phyloP scores from a whole-genome alignment of 2,797 vertebrate genomes.

The Danionella dracula region DNA sequence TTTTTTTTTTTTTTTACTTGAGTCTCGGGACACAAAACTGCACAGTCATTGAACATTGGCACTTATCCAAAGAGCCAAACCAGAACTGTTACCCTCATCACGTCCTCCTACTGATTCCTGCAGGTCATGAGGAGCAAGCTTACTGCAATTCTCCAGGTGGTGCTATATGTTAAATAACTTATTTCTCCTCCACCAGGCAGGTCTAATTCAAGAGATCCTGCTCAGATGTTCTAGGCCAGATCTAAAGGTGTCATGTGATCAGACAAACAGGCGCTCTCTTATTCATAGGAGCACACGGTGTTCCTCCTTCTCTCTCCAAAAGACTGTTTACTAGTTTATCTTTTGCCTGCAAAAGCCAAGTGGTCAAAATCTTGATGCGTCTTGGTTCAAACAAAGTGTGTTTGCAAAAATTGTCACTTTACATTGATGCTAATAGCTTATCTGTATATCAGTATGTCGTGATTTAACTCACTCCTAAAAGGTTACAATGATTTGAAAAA shows the following conservation, averaged over 20 bases:
- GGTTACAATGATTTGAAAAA: too few species aligned
- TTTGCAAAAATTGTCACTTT: too few species aligned
- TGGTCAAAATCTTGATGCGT: neutral
- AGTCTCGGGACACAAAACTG: neutral
- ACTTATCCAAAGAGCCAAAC: neutral
- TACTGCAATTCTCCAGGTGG: slow-evolving; percentile 32
- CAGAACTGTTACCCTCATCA: neutral
- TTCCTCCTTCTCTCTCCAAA: neutral
- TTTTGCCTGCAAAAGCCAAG: neutral
- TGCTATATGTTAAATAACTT: slow-evolving; percentile 47
- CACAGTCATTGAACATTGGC: slow-evolving; percentile 8
- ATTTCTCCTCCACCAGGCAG: slow-evolving; percentile 45
- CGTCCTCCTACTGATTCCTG: slow-evolving; percentile 4
- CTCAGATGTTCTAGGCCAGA: slow-evolving; percentile 11
- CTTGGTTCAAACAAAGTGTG: neutral
- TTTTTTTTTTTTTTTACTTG: neutral
- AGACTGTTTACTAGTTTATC: neutral
- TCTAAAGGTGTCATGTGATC: slow-evolving; percentile 3
- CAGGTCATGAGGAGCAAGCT: slow-evolving; percentile 34
- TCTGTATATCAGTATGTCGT: too few species aligned
- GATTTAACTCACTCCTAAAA: too few species aligned
- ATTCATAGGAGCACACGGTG: neutral
- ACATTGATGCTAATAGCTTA: too few species aligned
- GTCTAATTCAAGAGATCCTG: slow-evolving; percentile 44
- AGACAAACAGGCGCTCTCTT: slow-evolving; percentile 15